Base-by-base conservation (phyloP, 2,797 vertebrate genomes). In the Paratrypauchen microcephalus region DNA sequence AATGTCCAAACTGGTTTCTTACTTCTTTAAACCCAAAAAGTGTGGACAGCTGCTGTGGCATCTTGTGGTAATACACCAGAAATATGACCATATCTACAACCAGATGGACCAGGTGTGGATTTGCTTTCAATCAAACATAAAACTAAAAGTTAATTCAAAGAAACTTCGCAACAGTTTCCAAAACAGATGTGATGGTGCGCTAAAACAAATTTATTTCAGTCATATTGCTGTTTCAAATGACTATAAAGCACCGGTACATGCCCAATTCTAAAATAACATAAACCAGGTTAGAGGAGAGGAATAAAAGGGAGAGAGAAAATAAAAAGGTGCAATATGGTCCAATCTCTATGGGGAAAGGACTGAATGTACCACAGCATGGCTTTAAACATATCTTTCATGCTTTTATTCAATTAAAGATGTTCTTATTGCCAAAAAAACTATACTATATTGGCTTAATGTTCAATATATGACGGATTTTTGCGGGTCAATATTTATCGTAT, bases 51-150 rank as follows among this genome's bases (percentile, higher is more conserved):
- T 52, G 63, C 18, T 63, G 2, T 28, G 30, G 58, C 58, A 36
- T 60, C 58, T n/a, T 60, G 28, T 60, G 58, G 41, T 65, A 65
- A 48, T 65, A 28, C 30, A n/a, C 3, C 59, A 61, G 59, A 61
- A 36, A 61, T 61, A 39, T 61, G n/a, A 36, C 59, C 39, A 18
- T n/a, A 65, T 48, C 24, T 19, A 50, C 2, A 47, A 30, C 7
- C 62, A 65, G 62, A 23, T 18, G 41, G 41, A 11, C 24, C 41
- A 65, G 16, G 45, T 28, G 24, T 26, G 19, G 45, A 65, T 65
- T 50, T 50, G 50, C 11, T 28, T 52, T 48, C 63, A 48, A 65
- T 48, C 47, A 50, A 28, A 65, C n/a, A 47, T 65, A n/a, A 26
- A 65, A 24, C 24, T 50, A 28, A 50, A 61, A 60, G 30, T 60